Evolutionary conservation across 2,888 invertebrate genomes (phyloP).

Genomic region (Drosophila vallismaia): DNA sequence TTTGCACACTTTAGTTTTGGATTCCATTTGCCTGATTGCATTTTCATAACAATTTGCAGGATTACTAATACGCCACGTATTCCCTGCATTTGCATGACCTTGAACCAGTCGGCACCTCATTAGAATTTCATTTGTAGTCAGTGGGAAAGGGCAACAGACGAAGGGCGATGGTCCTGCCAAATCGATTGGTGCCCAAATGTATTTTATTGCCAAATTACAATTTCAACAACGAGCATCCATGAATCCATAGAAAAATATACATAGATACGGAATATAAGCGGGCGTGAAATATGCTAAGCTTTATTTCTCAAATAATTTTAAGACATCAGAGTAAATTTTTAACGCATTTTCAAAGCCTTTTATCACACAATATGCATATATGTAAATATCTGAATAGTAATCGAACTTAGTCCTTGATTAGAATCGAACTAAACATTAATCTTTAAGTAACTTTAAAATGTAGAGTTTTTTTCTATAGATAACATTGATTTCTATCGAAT

Average conservation of each 20-base stretch:
- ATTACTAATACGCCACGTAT: slow-evolving; percentile 62
- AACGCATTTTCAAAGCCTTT: slow-evolving; percentile 18
- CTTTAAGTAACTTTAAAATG: not conserved
- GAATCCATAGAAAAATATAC: slow-evolving; percentile 31
- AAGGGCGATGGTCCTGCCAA: not conserved
- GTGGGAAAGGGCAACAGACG: slow-evolving; percentile 15
- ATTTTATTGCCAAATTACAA: slow-evolving; percentile 40
- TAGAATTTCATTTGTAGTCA: slow-evolving; percentile 47
- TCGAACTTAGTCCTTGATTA: slow-evolving; percentile 28
- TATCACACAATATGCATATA: slow-evolving; percentile 25
- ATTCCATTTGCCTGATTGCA: slow-evolving; percentile 70
- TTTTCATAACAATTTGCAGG: slow-evolving; percentile 62
- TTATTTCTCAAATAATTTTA: slow-evolving; percentile 35
- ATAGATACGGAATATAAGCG: slow-evolving; percentile 15
- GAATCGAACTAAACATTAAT: slow-evolving; percentile 7
- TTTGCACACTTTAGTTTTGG: not conserved
- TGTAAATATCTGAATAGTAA: slow-evolving; percentile 18
- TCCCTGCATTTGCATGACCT: slow-evolving; percentile 42
- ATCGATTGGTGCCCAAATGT: slow-evolving; percentile 35
- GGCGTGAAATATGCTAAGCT: slow-evolving; percentile 38
- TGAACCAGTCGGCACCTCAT: slow-evolving; percentile 29
- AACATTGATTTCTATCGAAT: not conserved
- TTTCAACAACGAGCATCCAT: slow-evolving; percentile 5
- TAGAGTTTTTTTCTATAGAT: not conserved
- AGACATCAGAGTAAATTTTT: slow-evolving; percentile 25